These are phyloP conservation scores for Cladopsammia gracilis DNA, from an alignment of 64 coral and sea anemone genomes.

Conservation along the genomic window DNA sequence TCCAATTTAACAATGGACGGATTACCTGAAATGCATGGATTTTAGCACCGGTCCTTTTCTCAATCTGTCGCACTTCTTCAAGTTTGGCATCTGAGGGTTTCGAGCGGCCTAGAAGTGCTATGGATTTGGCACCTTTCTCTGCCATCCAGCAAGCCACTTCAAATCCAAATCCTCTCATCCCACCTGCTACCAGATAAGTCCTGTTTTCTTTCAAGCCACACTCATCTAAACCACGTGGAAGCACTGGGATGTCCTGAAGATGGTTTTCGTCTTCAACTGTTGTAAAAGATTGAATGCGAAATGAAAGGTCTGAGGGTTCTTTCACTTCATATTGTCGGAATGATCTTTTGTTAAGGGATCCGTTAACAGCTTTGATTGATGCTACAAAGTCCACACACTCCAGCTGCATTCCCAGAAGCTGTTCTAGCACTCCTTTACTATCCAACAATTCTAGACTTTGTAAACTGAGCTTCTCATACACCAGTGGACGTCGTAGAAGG, in stretches of 20 bases:
- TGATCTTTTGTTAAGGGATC: neutral
- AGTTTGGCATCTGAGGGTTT: slow-evolving; percentile 58
- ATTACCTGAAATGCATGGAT: slow-evolving; percentile 51
- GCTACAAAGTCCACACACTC: neutral
- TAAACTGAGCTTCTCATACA: neutral
- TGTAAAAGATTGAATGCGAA: neutral
- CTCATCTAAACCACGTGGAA: slow-evolving; percentile 35
- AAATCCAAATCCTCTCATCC: slow-evolving; percentile 79
- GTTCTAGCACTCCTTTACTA: neutral
- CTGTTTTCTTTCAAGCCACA: slow-evolving; percentile 63
- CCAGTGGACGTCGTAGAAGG: neutral
- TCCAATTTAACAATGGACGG: neutral
- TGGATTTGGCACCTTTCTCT: slow-evolving; percentile 68
- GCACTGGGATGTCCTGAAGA: slow-evolving; percentile 1
- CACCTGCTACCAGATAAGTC: slow-evolving; percentile 77
- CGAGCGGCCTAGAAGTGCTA: slow-evolving; percentile 62
- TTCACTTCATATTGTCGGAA: neutral
- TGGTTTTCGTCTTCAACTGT: neutral
- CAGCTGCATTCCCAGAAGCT: slow-evolving; percentile 2
- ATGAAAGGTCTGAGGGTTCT: neutral
- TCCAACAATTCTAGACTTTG: neutral
- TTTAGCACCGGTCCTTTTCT: slow-evolving; percentile 60
- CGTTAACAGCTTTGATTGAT: neutral
- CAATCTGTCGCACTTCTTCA: slow-evolving; percentile 46
- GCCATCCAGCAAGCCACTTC: slow-evolving; percentile 82